phyloP scores from a whole-genome alignment of 2,888 invertebrate genomes.

The Ormyrus rosae region DNA sequence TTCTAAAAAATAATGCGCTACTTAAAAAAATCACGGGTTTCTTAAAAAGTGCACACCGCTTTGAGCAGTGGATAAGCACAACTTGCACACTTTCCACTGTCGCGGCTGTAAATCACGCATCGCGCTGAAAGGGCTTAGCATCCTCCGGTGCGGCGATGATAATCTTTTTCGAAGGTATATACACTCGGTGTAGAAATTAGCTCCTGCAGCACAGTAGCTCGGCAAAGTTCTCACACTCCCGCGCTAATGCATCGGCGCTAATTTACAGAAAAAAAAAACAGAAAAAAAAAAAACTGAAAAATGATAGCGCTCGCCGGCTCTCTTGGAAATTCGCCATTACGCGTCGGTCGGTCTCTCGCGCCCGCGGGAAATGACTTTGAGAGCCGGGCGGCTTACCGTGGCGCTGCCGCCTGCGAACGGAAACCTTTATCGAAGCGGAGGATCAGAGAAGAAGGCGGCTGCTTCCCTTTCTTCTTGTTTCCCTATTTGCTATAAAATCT shows the following conservation, averaged over 20 bases:
- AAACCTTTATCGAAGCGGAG: slow-evolving; percentile 45
- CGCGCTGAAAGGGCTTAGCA: no score
- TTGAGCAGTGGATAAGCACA: no score
- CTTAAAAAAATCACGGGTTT: no score
- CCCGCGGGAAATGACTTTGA: slow-evolving; percentile 35
- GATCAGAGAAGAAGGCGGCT: slow-evolving; percentile 25
- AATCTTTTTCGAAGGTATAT: no score
- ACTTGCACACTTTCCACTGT: no score
- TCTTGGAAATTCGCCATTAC: slow-evolving; percentile 8
- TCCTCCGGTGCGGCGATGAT: no score
- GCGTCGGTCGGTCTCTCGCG: neutral
- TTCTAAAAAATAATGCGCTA: no score
- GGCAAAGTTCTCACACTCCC: slow-evolving; percentile 41
- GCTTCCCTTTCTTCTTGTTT: slow-evolving; percentile 7
- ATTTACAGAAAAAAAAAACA: slow-evolving; percentile 22
- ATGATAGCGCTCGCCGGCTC: neutral
- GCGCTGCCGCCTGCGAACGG: slow-evolving; percentile 44
- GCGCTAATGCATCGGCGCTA: slow-evolving; percentile 17
- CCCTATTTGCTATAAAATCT: slow-evolving; percentile 28
- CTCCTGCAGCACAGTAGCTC: no score
- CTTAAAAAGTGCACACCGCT: no score
- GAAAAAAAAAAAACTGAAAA: slow-evolving; percentile 10
- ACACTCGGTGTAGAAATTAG: no score
- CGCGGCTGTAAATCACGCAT: no score
- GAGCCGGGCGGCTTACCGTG: neutral